Percentiles rank a stretch among this genome's conserved stretches.
These are phyloP conservation scores for Hiodon tergisus DNA, from an alignment of 2,113 vertebrate species.

Conservation along the genomic window DNA sequence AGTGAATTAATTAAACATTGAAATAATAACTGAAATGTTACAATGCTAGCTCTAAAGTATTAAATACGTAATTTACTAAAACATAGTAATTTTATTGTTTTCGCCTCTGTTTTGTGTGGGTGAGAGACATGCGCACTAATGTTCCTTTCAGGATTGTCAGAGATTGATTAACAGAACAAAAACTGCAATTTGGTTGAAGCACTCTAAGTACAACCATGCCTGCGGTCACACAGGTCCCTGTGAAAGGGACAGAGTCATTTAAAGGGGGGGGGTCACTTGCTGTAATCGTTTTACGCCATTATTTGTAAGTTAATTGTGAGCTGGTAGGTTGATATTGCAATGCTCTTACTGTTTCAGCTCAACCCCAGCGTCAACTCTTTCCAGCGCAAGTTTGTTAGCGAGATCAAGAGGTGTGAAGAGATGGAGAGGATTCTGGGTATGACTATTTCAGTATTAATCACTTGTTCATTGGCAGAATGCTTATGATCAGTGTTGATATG, in stretches of 20 bases:
- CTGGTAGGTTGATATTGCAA: slow-evolving; percentile 11
- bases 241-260: neutral
- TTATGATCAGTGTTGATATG: neutral
- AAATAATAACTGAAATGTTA: too few relatives aligned
- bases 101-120: neutral
- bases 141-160: slow-evolving; percentile 10
- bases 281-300: too few relatives aligned
- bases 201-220: slow-evolving; percentile 5
- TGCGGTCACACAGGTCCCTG: slow-evolving; percentile 1
- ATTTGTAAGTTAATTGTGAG: neutral
- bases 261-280: neutral
- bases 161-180: slow-evolving; percentile 11
- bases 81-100: neutral
- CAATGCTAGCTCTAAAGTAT: too few relatives aligned
- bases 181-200: neutral
- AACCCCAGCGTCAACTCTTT: slow-evolving; percentile 87
- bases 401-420: slow-evolving; percentile 94
- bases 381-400: slow-evolving; percentile 91
- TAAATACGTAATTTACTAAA: neutral
- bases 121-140: neutral
- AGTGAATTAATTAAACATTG: too few relatives aligned
- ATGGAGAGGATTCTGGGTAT: slow-evolving; percentile 93
- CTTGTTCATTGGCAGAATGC: too few relatives aligned
- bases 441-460: slow-evolving; percentile 15
- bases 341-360: slow-evolving; percentile 66